Conservation (phyloP, 2,888 invertebrate genomes). For the Azorinus chamasolen region DNA sequence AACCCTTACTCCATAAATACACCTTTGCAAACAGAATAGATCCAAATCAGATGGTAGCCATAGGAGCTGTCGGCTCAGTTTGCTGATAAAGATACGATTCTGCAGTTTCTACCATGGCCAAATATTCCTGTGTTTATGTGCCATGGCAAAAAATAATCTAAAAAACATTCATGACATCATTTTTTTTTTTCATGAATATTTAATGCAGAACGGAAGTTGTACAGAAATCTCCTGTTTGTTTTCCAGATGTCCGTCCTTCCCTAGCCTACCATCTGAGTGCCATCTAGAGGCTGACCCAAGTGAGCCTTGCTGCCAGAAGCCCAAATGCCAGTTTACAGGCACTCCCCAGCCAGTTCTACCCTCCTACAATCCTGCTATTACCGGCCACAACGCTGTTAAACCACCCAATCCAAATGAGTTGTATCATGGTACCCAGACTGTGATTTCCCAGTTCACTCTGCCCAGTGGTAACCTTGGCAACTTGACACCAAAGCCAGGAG, state of each 20-base stretch:
- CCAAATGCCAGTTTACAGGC: constrained; percentile 70
- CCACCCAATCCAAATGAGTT: constrained; percentile 69
- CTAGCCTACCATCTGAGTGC: constrained; percentile 70
- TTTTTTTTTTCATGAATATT: too few species aligned
- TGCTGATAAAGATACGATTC: too few species aligned
- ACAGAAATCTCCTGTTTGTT: too few species aligned
- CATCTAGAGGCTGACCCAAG: constrained; percentile 67
- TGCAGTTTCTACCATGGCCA: too few species aligned
- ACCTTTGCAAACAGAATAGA: too few species aligned
- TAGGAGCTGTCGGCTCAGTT: too few species aligned
- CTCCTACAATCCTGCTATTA: constrained; percentile 65
- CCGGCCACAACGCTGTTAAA: constrained; percentile 69
- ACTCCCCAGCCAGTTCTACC: constrained; percentile 70
- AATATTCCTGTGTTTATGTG: too few species aligned
- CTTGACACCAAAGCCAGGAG: constrained; percentile 53
- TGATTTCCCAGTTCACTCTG: constrained; percentile 53
- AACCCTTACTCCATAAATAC: too few species aligned
- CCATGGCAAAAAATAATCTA: too few species aligned
- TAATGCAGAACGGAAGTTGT: too few species aligned
- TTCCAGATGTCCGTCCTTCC: constrained; percentile 75
- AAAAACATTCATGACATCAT: too few species aligned
- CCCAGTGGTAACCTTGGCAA: constrained; percentile 53
- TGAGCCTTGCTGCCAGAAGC: constrained; percentile 75
- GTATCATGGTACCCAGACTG: constrained; percentile 66
- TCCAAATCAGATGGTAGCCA: too few species aligned